phyloP scores from a whole-genome alignment of 2,888 invertebrate species.

The Alitta virens region DNA sequence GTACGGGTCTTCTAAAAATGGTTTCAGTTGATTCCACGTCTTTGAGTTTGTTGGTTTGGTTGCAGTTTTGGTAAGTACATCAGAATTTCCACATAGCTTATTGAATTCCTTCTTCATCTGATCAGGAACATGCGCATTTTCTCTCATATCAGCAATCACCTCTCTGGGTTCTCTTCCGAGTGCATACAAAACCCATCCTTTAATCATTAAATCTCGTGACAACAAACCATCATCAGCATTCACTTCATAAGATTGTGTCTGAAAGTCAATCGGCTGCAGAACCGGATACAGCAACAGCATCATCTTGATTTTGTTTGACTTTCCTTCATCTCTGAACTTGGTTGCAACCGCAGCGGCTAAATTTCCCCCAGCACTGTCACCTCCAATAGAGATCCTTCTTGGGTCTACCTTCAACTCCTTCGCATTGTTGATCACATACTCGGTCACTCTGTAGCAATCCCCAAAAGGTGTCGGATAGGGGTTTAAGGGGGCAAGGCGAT shows the following conservation, averaged over 20 bases:
- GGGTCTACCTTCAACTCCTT: slow-evolving; percentile 6
- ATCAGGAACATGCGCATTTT: slow-evolving; percentile 1
- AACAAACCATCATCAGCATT: slow-evolving; percentile 1
- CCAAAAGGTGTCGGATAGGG: slow-evolving; percentile 9
- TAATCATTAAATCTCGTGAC: not conserved
- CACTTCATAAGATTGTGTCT: slow-evolving; percentile 11
- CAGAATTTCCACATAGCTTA: not conserved
- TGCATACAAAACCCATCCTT: slow-evolving; percentile 7
- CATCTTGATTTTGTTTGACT: not conserved
- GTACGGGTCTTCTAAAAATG: slow-evolving; percentile 32
- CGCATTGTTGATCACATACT: slow-evolving; percentile 11
- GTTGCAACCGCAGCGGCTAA: slow-evolving; percentile 9
- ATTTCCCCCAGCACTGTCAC: slow-evolving; percentile 21
- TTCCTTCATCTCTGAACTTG: not conserved
- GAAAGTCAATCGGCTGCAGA: slow-evolving; percentile 10
- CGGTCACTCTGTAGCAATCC: slow-evolving; percentile 12
- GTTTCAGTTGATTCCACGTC: not conserved
- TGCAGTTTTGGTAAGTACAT: not conserved
- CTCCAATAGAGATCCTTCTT: slow-evolving; percentile 1
- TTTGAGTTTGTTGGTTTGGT: not conserved
- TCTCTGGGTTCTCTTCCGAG: not conserved
- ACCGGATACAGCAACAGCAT: slow-evolving; percentile 14
- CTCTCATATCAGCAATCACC: not conserved
- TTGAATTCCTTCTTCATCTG: not conserved
- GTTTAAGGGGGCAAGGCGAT: slow-evolving; percentile 16